Percentiles rank a stretch among this genome's conserved stretches.
Evolutionary conservation across 2,888 invertebrate genomes (phyloP).

Genomic region (Polietes domitor): DNA sequence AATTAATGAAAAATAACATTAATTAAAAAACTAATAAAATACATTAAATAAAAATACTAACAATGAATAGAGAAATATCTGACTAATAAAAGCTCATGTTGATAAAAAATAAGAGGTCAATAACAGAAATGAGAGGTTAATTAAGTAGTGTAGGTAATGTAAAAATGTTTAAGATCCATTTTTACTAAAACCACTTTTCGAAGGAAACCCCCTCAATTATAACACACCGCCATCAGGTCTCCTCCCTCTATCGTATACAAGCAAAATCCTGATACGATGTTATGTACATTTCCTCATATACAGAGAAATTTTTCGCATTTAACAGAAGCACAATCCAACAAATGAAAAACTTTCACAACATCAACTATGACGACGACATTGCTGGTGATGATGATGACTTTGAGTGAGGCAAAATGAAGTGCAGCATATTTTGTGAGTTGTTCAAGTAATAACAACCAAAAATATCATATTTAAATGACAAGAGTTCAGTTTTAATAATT

Average conservation of each 20-base stretch:
- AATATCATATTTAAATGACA: conserved; percentile 45
- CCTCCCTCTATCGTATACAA: not conserved
- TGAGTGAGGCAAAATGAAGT: not conserved
- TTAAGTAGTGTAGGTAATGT: too few relatives aligned
- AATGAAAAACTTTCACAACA: conserved; percentile 21
- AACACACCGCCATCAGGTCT: not conserved
- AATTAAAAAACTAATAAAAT: too few relatives aligned
- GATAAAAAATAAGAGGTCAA: too few relatives aligned
- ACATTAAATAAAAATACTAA: too few relatives aligned
- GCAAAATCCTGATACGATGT: not conserved
- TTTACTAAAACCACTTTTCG: not conserved
- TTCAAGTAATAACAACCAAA: not conserved
- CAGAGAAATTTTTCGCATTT: conserved; percentile 18
- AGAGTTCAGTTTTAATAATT: conserved; percentile 59
- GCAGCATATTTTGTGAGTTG: not conserved
- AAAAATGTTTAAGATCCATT: too few relatives aligned
- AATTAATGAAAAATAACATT: too few relatives aligned
- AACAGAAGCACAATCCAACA: conserved; percentile 4
- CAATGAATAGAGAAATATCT: too few relatives aligned
- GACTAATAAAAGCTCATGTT: too few relatives aligned
- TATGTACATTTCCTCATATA: not conserved
- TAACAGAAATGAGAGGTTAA: too few relatives aligned
- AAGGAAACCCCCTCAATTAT: not conserved
- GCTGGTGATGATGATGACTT: not conserved
- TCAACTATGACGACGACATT: not conserved